Evolutionary conservation across 2,797 vertebrate genomes (phyloP).

Genomic region (Schizothorax lantsangensis): DNA sequence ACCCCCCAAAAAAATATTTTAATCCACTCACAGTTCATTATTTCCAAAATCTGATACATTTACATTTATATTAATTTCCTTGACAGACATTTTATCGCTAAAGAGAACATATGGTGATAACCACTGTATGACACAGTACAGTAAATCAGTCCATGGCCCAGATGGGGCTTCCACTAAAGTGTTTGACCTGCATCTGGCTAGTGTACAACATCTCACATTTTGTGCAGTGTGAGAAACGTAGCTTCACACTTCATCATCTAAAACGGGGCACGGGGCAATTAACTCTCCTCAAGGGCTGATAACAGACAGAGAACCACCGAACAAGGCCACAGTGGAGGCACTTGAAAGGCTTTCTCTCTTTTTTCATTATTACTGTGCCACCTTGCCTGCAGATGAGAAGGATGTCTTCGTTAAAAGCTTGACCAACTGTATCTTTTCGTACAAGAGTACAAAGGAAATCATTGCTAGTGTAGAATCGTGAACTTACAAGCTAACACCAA

Average conservation of each 20-base stretch:
- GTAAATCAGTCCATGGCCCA: constrained; percentile 46
- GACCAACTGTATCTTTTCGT: constrained; percentile 61
- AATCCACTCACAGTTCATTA: constrained; percentile 31
- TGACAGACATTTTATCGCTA: constrained; percentile 31
- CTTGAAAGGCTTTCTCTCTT: constrained; percentile 63
- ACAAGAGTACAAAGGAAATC: constrained; percentile 36
- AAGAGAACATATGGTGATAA: constrained; percentile 38
- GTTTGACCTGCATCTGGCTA: constrained; percentile 56
- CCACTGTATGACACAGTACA: constrained; percentile 31
- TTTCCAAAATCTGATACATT: background rate
- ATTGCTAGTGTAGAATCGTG: constrained; percentile 61
- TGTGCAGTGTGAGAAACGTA: constrained; percentile 51
- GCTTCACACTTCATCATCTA: constrained; percentile 53
- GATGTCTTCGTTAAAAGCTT: constrained; percentile 67
- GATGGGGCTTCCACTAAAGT: constrained; percentile 44
- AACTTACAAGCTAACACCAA: constrained; percentile 37
- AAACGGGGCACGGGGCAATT: constrained; percentile 56
- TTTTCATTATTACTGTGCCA: constrained; percentile 42
- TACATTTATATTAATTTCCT: constrained; percentile 39
- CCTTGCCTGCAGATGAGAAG: constrained; percentile 65
- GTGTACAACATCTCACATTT: constrained; percentile 57
- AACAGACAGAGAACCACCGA: constrained; percentile 53
- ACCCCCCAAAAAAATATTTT: constrained; percentile 4
- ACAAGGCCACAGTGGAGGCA: constrained; percentile 46
- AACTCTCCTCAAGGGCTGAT: constrained; percentile 58